These are phyloP conservation scores for Zoanthus gigantus DNA, from an alignment of 92 coral and sea anemone species.

Conservation along the genomic window DNA sequence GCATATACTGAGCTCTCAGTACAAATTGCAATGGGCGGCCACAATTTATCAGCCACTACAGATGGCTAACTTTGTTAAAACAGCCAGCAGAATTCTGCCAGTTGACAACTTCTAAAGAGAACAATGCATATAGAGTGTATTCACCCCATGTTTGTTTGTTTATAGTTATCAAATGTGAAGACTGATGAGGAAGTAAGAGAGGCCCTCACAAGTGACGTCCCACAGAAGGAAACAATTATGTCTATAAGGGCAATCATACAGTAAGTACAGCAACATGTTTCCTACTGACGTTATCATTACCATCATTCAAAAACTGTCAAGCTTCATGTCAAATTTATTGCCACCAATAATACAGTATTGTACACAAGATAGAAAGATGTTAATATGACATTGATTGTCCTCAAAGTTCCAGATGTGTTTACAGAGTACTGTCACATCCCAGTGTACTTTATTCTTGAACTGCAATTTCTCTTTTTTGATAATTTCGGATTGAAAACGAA, in stretches of 20 bases:
- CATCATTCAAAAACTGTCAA: slow-evolving; percentile 17
- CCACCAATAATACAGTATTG: not conserved
- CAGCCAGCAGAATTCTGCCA: too few species aligned
- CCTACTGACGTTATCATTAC: not conserved
- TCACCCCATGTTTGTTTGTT: not conserved
- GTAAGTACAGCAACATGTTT: slow-evolving; percentile 12
- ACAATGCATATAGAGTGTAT: not conserved
- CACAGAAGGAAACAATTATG: slow-evolving; percentile 6
- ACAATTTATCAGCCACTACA: not conserved
- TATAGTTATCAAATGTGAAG: slow-evolving; percentile 16
- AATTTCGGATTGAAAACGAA: not conserved
- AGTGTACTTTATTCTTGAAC: not conserved
- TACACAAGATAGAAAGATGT: not conserved
- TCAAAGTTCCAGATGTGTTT: slow-evolving; percentile 2
- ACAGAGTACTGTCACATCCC: slow-evolving; percentile 13
- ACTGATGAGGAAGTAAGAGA: slow-evolving; percentile 29
- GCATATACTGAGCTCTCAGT: not conserved
- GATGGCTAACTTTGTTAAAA: too few species aligned
- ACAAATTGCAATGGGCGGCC: not conserved
- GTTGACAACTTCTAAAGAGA: not conserved
- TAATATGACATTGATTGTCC: not conserved
- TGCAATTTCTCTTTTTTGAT: slow-evolving; percentile 8
- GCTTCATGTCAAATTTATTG: not conserved
- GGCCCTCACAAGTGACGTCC: too few species aligned
- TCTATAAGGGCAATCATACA: slow-evolving; percentile 9